Percentiles rank a stretch among this genome's conserved stretches.
phyloP scores from a whole-genome alignment of 2,888 invertebrate species.

The Brachyptera putata region DNA sequence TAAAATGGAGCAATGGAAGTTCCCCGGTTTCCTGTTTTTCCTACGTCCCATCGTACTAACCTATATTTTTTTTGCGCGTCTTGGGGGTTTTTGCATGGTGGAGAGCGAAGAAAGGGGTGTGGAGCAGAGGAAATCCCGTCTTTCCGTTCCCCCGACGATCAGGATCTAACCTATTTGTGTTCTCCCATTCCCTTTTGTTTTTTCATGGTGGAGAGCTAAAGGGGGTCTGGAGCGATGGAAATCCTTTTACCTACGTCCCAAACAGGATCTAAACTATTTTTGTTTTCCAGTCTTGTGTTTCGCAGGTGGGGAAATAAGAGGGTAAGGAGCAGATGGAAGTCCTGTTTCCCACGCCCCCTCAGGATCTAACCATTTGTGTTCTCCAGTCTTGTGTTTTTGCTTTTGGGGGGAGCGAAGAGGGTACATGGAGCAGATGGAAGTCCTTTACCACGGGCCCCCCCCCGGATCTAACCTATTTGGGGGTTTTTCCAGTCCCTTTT shows the following conservation, averaged over 20 bases:
- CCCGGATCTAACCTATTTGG: too few species aligned
- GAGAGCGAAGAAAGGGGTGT: too few species aligned
- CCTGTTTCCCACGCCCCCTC: too few species aligned
- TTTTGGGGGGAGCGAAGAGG: constrained; percentile 91
- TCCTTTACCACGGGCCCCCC: constrained; percentile 82
- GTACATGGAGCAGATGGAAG: constrained; percentile 86
- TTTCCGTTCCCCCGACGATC: too few species aligned
- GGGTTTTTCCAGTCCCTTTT: constrained; percentile 63
- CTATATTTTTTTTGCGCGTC: too few species aligned
- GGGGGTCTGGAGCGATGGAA: constrained; percentile 87
- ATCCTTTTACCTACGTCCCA: constrained; percentile 78
- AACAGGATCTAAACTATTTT: too few species aligned
- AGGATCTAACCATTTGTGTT: not conserved
- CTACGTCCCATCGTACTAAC: constrained; percentile 81
- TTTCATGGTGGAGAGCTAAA: constrained; percentile 90
- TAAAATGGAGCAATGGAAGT: constrained; percentile 87
- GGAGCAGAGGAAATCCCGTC: too few species aligned
- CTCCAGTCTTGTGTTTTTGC: constrained; percentile 72
- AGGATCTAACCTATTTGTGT: constrained; percentile 73
- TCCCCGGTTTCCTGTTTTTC: too few species aligned
- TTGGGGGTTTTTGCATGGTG: too few species aligned
- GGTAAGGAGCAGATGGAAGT: constrained; percentile 87
- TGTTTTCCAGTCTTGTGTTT: constrained; percentile 75
- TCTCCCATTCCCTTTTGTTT: constrained; percentile 80
- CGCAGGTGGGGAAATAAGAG: constrained; percentile 90